phyloP scores from a whole-genome alignment of 1,140 invertebrate species.

The Harlomillsia oculata region DNA sequence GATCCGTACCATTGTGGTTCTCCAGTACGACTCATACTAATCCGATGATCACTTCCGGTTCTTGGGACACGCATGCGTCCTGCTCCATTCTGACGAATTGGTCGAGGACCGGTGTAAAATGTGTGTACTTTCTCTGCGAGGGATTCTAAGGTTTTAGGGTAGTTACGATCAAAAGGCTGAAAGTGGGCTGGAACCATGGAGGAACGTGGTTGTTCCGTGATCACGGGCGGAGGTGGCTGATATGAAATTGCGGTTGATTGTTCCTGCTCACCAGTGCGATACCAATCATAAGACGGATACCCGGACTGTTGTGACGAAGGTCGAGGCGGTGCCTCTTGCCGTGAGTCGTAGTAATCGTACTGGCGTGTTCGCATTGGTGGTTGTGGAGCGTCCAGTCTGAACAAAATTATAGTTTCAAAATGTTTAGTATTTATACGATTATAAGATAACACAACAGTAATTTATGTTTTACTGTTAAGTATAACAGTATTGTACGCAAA shows the following conservation, averaged over 20 bases:
- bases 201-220: slow-evolving; percentile 74
- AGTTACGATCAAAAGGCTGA: slow-evolving; percentile 63
- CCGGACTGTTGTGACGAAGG: slow-evolving; percentile 31
- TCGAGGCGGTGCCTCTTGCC: slow-evolving; percentile 33
- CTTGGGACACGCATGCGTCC: slow-evolving; percentile 53
- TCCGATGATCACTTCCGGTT: slow-evolving; percentile 72
- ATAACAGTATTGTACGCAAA: no score
- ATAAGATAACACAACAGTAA: no score
- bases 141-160: slow-evolving; percentile 82
- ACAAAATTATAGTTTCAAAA: no score
- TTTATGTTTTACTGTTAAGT: no score
- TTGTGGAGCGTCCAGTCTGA: slow-evolving; percentile 30
- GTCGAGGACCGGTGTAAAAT: slow-evolving; percentile 56
- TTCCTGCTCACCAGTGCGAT: slow-evolving; percentile 24
- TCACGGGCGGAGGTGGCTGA: slow-evolving; percentile 62
- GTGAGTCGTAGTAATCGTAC: slow-evolving; percentile 34
- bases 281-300: slow-evolving; percentile 32
- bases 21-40: slow-evolving; percentile 16
- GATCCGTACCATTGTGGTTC: slow-evolving; percentile 36
- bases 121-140: slow-evolving; percentile 81
- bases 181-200: slow-evolving; percentile 61
- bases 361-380: slow-evolving; percentile 30
- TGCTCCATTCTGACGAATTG: slow-evolving; percentile 46
- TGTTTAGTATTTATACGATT: no score
- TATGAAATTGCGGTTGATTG: slow-evolving; percentile 28